Evolutionary conservation across 2,113 vertebrate genomes (phyloP).

Genomic region (Tursiops truncatus): DNA sequence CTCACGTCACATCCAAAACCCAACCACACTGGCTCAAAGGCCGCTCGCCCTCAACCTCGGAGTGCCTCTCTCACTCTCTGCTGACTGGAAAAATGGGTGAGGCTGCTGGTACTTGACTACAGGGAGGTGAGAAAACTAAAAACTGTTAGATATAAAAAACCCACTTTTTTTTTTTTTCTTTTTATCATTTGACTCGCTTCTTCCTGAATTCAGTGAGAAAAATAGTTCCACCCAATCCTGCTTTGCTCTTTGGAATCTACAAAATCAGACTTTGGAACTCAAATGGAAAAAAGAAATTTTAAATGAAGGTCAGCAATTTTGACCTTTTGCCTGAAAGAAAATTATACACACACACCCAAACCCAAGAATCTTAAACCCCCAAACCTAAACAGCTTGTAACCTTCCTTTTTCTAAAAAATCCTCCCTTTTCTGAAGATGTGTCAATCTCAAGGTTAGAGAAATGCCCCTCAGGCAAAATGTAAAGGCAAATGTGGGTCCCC

Average conservation of each 20-base stretch:
- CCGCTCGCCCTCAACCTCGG: background rate
- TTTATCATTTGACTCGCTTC: conserved; percentile 18
- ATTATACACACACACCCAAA: background rate
- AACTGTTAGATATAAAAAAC: background rate
- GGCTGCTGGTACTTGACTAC: background rate
- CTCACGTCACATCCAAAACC: background rate
- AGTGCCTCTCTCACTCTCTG: background rate
- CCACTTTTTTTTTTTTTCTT: background rate
- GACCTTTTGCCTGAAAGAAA: background rate
- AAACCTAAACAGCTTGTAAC: background rate
- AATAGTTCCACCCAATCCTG: background rate
- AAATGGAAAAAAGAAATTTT: background rate
- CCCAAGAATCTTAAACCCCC: background rate
- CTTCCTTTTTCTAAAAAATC: background rate
- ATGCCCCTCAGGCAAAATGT: background rate
- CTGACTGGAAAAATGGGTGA: background rate
- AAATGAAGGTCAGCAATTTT: background rate
- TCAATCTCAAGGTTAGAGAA: background rate
- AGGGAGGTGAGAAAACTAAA: background rate
- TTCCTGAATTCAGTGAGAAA: conserved; percentile 16
- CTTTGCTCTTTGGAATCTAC: background rate
- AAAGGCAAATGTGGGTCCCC: background rate
- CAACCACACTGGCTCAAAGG: background rate
- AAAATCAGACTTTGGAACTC: conserved; percentile 3
- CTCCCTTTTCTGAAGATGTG: background rate